Evolutionary conservation across 2,113 vertebrate species (phyloP).

Genomic region (Rhinoderma darwinii): DNA sequence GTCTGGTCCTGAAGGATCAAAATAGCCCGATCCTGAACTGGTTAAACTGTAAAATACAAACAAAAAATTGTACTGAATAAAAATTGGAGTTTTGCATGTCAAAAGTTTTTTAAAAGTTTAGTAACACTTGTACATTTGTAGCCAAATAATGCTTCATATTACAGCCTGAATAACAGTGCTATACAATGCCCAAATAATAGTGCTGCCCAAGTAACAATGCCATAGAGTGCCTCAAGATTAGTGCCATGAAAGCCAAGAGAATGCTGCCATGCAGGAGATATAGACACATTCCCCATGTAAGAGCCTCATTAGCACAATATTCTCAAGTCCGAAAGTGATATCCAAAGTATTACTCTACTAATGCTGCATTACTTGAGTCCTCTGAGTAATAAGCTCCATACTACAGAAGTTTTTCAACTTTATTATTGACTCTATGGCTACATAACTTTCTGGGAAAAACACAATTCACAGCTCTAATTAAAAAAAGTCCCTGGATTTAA

Average conservation of each 20-base stretch:
- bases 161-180: not conserved
- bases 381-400: not conserved
- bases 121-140: too few relatives aligned
- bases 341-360: not conserved
- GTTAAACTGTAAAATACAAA: too few relatives aligned
- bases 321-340: not conserved
- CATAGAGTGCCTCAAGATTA: not conserved
- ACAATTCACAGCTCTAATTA: constrained; percentile 9
- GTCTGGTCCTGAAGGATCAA: too few relatives aligned
- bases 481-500: not conserved
- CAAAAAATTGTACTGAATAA: too few relatives aligned
- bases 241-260: too few relatives aligned
- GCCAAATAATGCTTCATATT: not conserved
- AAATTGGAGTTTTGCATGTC: too few relatives aligned
- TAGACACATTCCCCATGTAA: too few relatives aligned
- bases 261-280: too few relatives aligned
- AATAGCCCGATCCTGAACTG: too few relatives aligned
- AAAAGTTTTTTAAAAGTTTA: too few relatives aligned
- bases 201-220: not conserved
- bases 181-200: not conserved
- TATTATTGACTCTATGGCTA: not conserved
- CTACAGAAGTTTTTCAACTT: not conserved
- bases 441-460: too few relatives aligned
- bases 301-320: not conserved
- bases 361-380: not conserved